Conservation (phyloP, 1,140 invertebrate species). For the Homalodisca vitripennis region DNA sequence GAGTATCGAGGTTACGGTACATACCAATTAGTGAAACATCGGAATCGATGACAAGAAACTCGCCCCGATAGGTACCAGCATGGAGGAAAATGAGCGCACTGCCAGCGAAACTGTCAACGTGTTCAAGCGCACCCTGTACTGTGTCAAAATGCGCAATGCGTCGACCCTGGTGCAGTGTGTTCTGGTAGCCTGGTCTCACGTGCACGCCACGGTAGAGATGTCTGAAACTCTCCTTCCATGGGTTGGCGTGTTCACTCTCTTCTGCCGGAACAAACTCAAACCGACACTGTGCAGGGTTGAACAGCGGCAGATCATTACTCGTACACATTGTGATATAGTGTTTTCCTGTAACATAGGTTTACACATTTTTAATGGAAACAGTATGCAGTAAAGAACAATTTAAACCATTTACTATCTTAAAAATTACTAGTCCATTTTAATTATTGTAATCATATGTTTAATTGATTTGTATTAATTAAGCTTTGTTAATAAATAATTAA, state of each 20-base stretch:
- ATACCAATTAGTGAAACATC: constrained; percentile 83
- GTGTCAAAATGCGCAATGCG: constrained; percentile 85
- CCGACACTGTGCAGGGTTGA: constrained; percentile 84
- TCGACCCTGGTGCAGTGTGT: constrained; percentile 49
- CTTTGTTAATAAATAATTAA: no score
- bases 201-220: constrained; percentile 94
- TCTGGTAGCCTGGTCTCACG: constrained; percentile 84
- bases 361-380: no score
- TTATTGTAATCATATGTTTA: no score
- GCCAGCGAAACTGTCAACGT: constrained; percentile 64
- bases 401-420: no score
- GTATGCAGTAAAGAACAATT: no score
- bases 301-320: constrained; percentile 95
- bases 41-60: constrained; percentile 91
- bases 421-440: no score
- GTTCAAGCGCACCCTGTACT: constrained; percentile 81
- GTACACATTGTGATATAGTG: constrained; percentile 91
- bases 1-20: no score
- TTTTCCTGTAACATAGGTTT: constrained; percentile 74
- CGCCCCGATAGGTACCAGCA: constrained; percentile 85
- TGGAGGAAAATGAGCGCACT: constrained; percentile 81
- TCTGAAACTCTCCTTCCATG: constrained; percentile 97
- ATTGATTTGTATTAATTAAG: no score
- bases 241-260: constrained; percentile 89
- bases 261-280: constrained; percentile 92